Base-by-base conservation (phyloP, 2,797 vertebrate genomes). In the Emys orbicularis region DNA sequence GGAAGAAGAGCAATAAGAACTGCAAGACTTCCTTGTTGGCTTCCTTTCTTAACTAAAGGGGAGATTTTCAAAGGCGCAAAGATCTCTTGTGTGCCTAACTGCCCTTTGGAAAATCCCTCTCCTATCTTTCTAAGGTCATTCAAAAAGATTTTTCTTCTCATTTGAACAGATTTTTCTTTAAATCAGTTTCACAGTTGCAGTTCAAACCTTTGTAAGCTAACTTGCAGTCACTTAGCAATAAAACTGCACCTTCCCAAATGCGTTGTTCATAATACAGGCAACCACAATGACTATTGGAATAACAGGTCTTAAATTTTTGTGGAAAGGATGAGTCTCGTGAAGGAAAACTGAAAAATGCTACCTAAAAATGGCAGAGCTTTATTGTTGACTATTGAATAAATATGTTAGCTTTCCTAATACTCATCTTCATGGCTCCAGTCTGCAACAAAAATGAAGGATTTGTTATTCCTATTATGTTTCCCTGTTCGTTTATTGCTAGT, bases 91-190 rank as follows among this genome's bases (percentile, higher is more conserved):
- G 59, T 49, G 79, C 79, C 54, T 79, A 83, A 68, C 34, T 92
- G 37, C 77, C 90, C 52, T 93, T 89, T 93, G 84, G 41, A 83
- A 92, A 96, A 94, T 68, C 92, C 53, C 34, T 31, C 84, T 4
- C 0, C 68, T 47, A n/a, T 56, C 81, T 90, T 93, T 65, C 59
- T 95, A 79, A 92, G 44, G 81, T 90, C 52, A 37, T 87, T 96
- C 92, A 86, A 79, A 90, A 90, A 54, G 47, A 52, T 52, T 94
- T 96, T 92, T 44, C 41, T 23, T 25, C 21, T 74, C 72, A 44
- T 95, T 84, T 93, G 83, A 77, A 85, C 82, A 86, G 12, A 23
- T 27, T 89, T n/a, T 37, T 68, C 34, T 68, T 94, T 50, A 25
- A 82, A 59, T 34, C 50, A 74, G 12, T 90, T 95, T 95, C 81